Percentiles rank a stretch among this genome's conserved stretches.
These are phyloP conservation scores for Gastrophryne carolinensis DNA, from an alignment of 2,797 vertebrate genomes.

Conservation along the genomic window DNA sequence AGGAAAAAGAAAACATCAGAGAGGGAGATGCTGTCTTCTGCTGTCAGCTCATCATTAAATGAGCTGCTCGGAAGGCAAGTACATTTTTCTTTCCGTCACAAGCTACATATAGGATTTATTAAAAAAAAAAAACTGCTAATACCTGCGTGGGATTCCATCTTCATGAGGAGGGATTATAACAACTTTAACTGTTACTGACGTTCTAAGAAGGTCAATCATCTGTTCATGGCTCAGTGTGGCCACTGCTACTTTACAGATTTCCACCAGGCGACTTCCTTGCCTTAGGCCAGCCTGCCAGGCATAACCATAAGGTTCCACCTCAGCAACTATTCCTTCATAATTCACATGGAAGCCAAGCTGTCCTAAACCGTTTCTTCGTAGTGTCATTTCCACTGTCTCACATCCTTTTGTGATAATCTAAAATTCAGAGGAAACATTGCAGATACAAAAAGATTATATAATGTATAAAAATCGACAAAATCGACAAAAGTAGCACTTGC, in stretches of 20 bases:
- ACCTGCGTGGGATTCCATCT: slow-evolving; percentile 95
- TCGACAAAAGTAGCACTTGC: too few relatives aligned
- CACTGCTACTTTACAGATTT: slow-evolving; percentile 95
- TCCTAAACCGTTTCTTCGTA: slow-evolving; percentile 91
- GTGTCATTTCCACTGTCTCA: slow-evolving; percentile 93
- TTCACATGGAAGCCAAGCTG: slow-evolving; percentile 97
- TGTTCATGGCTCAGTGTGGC: slow-evolving; percentile 94
- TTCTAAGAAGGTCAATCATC: slow-evolving; percentile 95
- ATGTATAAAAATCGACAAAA: background rate
- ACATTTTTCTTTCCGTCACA: too few relatives aligned
- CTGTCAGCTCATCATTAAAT: too few relatives aligned
- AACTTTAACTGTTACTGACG: slow-evolving; percentile 92
- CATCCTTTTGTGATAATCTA: slow-evolving; percentile 94
- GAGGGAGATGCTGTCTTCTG: too few relatives aligned
- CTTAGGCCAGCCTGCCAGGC: slow-evolving; percentile 95
- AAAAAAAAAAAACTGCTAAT: slow-evolving; percentile 35
- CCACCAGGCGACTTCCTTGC: slow-evolving; percentile 92
- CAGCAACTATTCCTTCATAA: slow-evolving; percentile 95
- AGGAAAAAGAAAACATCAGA: too few relatives aligned
- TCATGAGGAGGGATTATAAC: slow-evolving; percentile 95
- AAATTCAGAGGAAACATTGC: background rate
- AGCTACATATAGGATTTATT: too few relatives aligned
- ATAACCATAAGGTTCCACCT: slow-evolving; percentile 95
- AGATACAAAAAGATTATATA: background rate
- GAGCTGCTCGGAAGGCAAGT: too few relatives aligned